phyloP scores from a whole-genome alignment of 2,113 vertebrate species.

The Onychostruthus taczanowskii region DNA sequence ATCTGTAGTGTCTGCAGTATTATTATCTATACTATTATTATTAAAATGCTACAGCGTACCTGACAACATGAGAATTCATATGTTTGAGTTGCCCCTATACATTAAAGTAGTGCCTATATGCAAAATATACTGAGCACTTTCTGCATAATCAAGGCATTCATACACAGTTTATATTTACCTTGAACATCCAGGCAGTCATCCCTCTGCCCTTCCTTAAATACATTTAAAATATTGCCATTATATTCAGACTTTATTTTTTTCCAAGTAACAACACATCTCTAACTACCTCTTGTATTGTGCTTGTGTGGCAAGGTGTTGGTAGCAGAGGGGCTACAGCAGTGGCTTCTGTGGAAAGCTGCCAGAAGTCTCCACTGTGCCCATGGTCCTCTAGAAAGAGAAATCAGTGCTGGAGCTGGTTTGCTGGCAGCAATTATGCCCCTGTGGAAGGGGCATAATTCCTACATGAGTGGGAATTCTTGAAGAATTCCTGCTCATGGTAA shows the following conservation, averaged over 20 bases:
- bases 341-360: neutral
- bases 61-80: neutral
- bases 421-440: neutral
- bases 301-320: neutral
- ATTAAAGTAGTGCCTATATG: neutral
- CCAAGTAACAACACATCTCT: neutral
- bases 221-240: neutral
- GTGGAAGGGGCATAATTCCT: neutral
- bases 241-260: neutral
- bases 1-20: neutral
- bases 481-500: neutral
- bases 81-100: neutral
- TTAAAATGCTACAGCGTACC: neutral
- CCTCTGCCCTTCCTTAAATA: neutral
- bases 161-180: neutral
- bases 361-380: too few species aligned
- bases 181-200: neutral
- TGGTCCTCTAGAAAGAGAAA: neutral
- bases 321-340: neutral
- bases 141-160: neutral
- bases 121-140: neutral
- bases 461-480: neutral
- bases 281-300: neutral
- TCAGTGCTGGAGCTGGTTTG: neutral
- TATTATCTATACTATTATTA: too few species aligned